Evolutionary conservation across 2,113 vertebrate species (phyloP), one percentile per base, ranked within the genome.

Genomic region (Nothobranchius furzeri): DNA sequence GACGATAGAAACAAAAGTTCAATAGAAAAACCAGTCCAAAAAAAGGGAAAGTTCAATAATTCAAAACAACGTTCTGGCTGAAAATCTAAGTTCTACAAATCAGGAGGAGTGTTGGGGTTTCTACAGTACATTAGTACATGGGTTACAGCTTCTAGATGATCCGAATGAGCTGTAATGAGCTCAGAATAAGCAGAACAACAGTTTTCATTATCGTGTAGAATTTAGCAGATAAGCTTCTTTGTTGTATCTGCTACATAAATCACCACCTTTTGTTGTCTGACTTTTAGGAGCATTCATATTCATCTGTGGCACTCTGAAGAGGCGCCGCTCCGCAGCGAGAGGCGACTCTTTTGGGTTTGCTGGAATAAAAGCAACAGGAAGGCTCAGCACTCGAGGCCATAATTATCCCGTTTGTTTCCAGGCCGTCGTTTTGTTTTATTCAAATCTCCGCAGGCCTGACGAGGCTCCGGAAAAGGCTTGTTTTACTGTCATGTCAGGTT

Each of bases 341-440:
- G 76, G 68, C 65, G 64, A 76, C 81, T 75, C 73, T 78, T 81
- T 76, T 68, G 55, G 56, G 58, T 75, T 81, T 60, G 71, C 60
- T 69, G 70, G 80, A 82, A 84, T 78, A 64, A 79, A 78, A 61
- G 77, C 65, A 73, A 36, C 64, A 57, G 54, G 59, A 78, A 80
- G 81, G 51, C 64, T 40, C 45, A 20, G 52, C 74, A 78, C 89
- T 82, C 63, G n/a, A 70, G 86, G 89, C 89, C 82, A 78, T 91
- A 89, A 91, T 92, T 88, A 89, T 89, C 88, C 82, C 88, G 85
- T 89, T 90, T 91, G 87, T 89, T 90, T 85, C 70, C 25, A 79
- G 87, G 79, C 75, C 43, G 65, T 14, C 50, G 66, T 84, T 88
- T 84, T 88, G 88, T 86, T 85, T 88, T 87, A 88, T 90, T 89